Percentiles rank a stretch among this genome's conserved stretches.
phyloP scores from a whole-genome alignment of 2,797 vertebrate species.

The Siniperca scherzeri region DNA sequence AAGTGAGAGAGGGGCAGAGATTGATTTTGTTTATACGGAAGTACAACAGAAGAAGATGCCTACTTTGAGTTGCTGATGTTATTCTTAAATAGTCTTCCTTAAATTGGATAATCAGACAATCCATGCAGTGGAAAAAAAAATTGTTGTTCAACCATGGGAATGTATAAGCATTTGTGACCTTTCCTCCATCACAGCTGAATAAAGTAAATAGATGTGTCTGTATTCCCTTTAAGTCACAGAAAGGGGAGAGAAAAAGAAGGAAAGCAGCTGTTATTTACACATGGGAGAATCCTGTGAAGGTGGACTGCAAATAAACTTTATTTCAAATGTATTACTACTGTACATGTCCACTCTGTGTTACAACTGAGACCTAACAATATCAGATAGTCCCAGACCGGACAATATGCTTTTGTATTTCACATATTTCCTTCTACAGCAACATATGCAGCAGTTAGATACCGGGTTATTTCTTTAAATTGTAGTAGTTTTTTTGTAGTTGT shows the following conservation, averaged over 20 bases:
- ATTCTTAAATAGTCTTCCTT: constrained; percentile 34
- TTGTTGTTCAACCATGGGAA: neutral
- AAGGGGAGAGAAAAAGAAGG: neutral
- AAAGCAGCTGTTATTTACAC: neutral
- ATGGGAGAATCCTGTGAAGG: neutral
- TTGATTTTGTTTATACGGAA: constrained; percentile 59
- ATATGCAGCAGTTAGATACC: neutral
- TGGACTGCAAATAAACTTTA: neutral
- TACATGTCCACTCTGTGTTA: neutral
- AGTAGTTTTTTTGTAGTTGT: too few relatives aligned
- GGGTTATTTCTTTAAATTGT: neutral
- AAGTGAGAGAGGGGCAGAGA: constrained; percentile 33
- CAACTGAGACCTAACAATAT: neutral
- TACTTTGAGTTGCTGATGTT: constrained; percentile 32
- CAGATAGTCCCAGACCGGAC: neutral
- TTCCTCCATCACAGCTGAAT: constrained; percentile 14
- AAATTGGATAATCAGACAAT: constrained; percentile 34
- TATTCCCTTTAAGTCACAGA: neutral
- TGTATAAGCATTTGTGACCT: neutral
- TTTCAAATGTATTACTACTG: neutral
- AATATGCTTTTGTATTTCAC: neutral
- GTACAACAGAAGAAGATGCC: constrained; percentile 17
- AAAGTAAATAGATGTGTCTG: neutral
- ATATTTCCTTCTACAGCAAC: neutral
- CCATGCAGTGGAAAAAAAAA: neutral